Evolutionary conservation across 2,888 invertebrate genomes (phyloP).

Genomic region (Tolmerus cingulatus): DNA sequence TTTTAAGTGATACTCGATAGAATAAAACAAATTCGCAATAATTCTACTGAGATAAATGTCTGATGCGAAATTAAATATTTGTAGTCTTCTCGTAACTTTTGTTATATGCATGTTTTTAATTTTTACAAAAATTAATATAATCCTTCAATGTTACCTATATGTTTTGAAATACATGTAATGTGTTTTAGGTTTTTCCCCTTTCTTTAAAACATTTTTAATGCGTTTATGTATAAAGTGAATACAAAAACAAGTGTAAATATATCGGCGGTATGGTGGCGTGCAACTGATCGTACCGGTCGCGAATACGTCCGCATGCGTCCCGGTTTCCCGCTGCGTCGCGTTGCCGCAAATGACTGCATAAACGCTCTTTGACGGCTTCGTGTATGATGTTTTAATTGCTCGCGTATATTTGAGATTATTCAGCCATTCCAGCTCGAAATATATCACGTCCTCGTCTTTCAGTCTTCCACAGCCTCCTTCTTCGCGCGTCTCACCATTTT

Average conservation of each 20-base stretch:
- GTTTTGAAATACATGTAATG: too few species aligned
- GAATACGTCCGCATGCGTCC: background rate
- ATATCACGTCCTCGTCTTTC: slow-evolving; percentile 40
- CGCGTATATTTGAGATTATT: slow-evolving; percentile 40
- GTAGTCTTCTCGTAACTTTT: too few species aligned
- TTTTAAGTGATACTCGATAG: too few species aligned
- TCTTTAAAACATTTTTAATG: too few species aligned
- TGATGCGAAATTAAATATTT: too few species aligned
- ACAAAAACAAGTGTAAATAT: background rate
- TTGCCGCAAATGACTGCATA: background rate
- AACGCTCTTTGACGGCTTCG: slow-evolving; percentile 34
- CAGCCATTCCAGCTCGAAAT: slow-evolving; percentile 35
- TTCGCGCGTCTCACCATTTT: background rate
- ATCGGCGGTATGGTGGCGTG: background rate
- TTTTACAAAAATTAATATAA: too few species aligned
- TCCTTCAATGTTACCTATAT: too few species aligned
- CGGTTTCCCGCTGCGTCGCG: background rate
- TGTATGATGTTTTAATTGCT: slow-evolving; percentile 41
- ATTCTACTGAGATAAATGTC: too few species aligned
- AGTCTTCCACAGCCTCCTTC: slow-evolving; percentile 6
- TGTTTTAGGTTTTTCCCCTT: too few species aligned
- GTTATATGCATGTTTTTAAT: too few species aligned
- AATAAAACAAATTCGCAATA: too few species aligned
- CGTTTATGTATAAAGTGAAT: background rate
- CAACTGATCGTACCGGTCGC: background rate